These are phyloP conservation scores for Bombyx huttoni DNA, from an alignment of 2,888 invertebrate genomes.

Conservation along the genomic window DNA sequence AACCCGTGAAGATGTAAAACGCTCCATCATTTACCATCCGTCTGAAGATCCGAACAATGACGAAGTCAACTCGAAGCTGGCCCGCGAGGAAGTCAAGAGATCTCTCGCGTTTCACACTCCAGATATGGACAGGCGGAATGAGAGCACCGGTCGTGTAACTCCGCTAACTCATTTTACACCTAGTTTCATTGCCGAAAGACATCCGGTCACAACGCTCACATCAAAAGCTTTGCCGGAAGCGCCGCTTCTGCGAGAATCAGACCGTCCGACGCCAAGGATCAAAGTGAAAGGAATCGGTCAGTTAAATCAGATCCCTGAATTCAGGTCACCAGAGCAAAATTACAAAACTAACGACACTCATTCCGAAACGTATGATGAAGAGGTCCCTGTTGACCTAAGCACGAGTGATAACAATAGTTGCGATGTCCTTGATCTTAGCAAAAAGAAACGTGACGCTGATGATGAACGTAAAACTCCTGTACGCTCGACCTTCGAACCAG, in stretches of 20 bases:
- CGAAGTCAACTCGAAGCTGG: slow-evolving; percentile 73
- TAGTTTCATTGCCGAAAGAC: slow-evolving; percentile 57
- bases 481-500: slow-evolving; percentile 58
- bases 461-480: slow-evolving; percentile 47
- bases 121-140: slow-evolving; percentile 57
- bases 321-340: slow-evolving; percentile 42
- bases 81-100: slow-evolving; percentile 70
- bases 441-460: slow-evolving; percentile 73
- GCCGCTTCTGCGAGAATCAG: slow-evolving; percentile 48
- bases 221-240: slow-evolving; percentile 46
- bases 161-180: slow-evolving; percentile 58
- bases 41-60: slow-evolving; percentile 88
- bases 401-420: slow-evolving; percentile 69
- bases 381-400: slow-evolving; percentile 79
- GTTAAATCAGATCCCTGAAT: slow-evolving; percentile 71
- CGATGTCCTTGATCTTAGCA: slow-evolving; percentile 87
- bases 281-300: slow-evolving; percentile 77
- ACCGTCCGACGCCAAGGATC: slow-evolving; percentile 56
- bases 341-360: slow-evolving; percentile 44
- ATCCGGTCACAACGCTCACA: slow-evolving; percentile 47
- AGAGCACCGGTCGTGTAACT: slow-evolving; percentile 48
- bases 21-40: slow-evolving; percentile 88
- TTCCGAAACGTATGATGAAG: slow-evolving; percentile 55
- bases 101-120: slow-evolving; percentile 69
- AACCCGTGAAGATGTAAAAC: slow-evolving; percentile 89